Evolutionary conservation across 2,113 vertebrate species (phyloP).

Genomic region (Menidia beryllina): DNA sequence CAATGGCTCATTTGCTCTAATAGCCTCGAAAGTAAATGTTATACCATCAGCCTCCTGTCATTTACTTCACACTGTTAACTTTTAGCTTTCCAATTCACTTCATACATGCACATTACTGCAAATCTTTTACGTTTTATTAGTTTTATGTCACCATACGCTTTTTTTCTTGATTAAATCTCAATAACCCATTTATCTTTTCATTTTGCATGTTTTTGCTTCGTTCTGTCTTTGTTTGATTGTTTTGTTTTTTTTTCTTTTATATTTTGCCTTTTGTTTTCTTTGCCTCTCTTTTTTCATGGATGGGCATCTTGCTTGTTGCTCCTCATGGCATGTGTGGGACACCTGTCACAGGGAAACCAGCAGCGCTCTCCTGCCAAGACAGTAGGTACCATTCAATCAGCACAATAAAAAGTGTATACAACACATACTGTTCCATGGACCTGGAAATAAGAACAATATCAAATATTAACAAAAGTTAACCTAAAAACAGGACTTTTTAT

Average conservation of each 20-base stretch:
- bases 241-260: conserved; percentile 50
- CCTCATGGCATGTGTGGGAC: conserved; percentile 60
- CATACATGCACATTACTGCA: conserved; percentile 53
- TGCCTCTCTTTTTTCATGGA: conserved; percentile 36
- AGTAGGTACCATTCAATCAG: conserved; percentile 83
- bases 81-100: conserved; percentile 58
- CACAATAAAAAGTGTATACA: conserved; percentile 24
- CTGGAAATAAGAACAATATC: background rate
- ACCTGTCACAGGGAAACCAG: conserved; percentile 76
- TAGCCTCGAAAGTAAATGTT: conserved; percentile 74
- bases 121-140: conserved; percentile 44
- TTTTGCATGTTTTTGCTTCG: conserved; percentile 55
- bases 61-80: conserved; percentile 74
- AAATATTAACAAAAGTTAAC: background rate
- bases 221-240: conserved; percentile 31
- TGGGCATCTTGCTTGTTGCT: conserved; percentile 42
- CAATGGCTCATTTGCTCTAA: conserved; percentile 78
- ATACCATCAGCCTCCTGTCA: conserved; percentile 66
- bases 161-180: conserved; percentile 50
- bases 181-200: conserved; percentile 13
- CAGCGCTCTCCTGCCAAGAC: conserved; percentile 82
- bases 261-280: conserved; percentile 25
- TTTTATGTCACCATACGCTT: conserved; percentile 57
- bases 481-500: background rate
- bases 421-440: background rate